Conservation (phyloP, 2,113 vertebrate species). For the Halcyon senegalensis region DNA sequence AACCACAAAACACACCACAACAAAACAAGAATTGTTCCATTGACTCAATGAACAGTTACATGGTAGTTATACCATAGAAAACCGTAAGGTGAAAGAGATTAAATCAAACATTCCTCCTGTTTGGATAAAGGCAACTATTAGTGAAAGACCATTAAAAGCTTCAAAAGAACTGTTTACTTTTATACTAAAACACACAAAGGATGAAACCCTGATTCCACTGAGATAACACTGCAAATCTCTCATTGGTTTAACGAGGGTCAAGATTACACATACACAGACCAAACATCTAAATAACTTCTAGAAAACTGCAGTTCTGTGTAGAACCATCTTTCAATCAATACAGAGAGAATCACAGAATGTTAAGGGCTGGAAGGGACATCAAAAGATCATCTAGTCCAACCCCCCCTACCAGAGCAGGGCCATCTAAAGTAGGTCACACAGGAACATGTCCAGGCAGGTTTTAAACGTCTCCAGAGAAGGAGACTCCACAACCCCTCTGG, state of each 20-base stretch:
- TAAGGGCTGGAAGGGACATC: too few relatives aligned
- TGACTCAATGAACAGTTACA: background rate
- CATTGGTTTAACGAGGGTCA: background rate
- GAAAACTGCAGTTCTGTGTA: background rate
- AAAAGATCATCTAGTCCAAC: too few relatives aligned
- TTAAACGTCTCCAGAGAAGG: too few relatives aligned
- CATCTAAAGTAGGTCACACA: too few relatives aligned
- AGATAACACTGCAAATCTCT: background rate
- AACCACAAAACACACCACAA: background rate
- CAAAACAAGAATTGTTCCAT: background rate
- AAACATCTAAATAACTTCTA: background rate
- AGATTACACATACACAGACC: background rate
- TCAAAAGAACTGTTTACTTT: background rate
- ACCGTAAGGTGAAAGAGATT: background rate
- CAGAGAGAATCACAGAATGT: background rate
- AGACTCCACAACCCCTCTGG: too few relatives aligned
- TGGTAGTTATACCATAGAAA: background rate
- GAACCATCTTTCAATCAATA: background rate
- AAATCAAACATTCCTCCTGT: background rate
- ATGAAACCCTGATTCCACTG: background rate
- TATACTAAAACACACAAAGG: background rate
- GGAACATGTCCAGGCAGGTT: too few relatives aligned
- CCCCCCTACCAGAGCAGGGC: too few relatives aligned
- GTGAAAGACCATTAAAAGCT: background rate
- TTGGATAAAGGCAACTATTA: background rate